Percentiles rank a stretch among this genome's conserved stretches.
phyloP scores from a whole-genome alignment of 2,797 vertebrate genomes.

The Clarias fuscus region DNA sequence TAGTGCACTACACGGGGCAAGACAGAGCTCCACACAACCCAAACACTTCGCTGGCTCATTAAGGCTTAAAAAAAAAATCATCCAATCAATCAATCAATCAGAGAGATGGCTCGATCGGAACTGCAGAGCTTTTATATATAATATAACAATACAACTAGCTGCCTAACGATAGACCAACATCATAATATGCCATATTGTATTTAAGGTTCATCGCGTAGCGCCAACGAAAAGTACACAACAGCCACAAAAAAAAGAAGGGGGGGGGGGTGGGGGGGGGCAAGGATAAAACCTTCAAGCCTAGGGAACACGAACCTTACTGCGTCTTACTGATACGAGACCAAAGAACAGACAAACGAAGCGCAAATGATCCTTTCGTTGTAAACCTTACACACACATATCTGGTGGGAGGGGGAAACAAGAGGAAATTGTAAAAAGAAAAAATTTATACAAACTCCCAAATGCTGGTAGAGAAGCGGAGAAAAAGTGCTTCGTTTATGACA shows the following conservation, averaged over 20 bases:
- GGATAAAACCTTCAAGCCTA: constrained; percentile 66
- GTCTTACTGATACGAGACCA: constrained; percentile 63
- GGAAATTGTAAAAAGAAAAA: not conserved
- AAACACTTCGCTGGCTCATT: constrained; percentile 58
- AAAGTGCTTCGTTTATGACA: constrained; percentile 15
- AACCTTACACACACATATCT: not conserved
- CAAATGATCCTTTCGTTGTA: not conserved
- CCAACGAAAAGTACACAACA: constrained; percentile 74
- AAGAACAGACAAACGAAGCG: constrained; percentile 51
- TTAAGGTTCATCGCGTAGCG: constrained; percentile 75
- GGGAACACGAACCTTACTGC: constrained; percentile 67
- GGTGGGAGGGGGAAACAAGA: constrained; percentile 43
- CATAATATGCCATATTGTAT: constrained; percentile 57
- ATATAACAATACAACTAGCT: constrained; percentile 51
- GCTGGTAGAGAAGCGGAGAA: constrained; percentile 28
- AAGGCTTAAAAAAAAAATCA: constrained; percentile 54
- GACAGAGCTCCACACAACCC: not conserved
- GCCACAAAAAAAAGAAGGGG: constrained; percentile 9
- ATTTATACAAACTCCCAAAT: constrained; percentile 1
- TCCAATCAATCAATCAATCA: constrained; percentile 46
- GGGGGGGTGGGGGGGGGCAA: no score
- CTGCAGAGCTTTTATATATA: constrained; percentile 3
- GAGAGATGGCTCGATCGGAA: constrained; percentile 36
- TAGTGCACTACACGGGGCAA: not conserved
- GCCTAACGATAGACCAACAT: constrained; percentile 56